Percentiles rank a stretch among this genome's conserved stretches.
phyloP scores from a whole-genome alignment of 2,888 invertebrate species.

The Carabus problematicus region DNA sequence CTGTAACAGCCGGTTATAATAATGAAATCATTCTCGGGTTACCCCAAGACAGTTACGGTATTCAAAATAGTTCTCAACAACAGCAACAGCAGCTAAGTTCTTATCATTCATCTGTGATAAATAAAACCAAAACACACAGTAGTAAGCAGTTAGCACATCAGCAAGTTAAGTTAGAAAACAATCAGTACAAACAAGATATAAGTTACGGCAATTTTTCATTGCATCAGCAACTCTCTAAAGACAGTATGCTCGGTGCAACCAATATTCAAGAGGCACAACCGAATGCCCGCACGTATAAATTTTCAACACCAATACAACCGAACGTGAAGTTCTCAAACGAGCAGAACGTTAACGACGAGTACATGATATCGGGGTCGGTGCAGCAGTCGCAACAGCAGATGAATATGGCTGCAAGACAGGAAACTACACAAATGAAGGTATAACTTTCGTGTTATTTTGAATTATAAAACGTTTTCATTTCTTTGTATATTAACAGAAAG shows the following conservation, averaged over 20 bases:
- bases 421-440: conserved; percentile 17
- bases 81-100: conserved; percentile 42
- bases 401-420: conserved; percentile 9
- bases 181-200: conserved; percentile 20
- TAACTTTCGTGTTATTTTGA: not conserved
- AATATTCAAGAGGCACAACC: not conserved
- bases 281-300: conserved; percentile 27
- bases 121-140: conserved; percentile 23
- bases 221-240: not conserved
- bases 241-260: not conserved
- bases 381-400: conserved; percentile 20
- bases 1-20: conserved; percentile 2
- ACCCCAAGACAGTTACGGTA: not conserved
- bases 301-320: conserved; percentile 29
- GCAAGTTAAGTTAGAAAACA: conserved; percentile 7
- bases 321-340: conserved; percentile 32
- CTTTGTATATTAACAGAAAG: conserved; percentile 18
- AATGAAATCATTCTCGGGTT: conserved; percentile 34
- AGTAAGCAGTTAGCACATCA: conserved; percentile 3
- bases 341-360: conserved; percentile 9
- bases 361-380: conserved; percentile 6
- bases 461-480: not conserved
- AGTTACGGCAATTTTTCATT: conserved; percentile 13
- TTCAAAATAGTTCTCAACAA: conserved; percentile 45
- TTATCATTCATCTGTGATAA: conserved; percentile 41